Evolutionary conservation across 37 sponge, comb jelly and placozoan species (phyloP).

Genomic region (Corticium candelabrum): DNA sequence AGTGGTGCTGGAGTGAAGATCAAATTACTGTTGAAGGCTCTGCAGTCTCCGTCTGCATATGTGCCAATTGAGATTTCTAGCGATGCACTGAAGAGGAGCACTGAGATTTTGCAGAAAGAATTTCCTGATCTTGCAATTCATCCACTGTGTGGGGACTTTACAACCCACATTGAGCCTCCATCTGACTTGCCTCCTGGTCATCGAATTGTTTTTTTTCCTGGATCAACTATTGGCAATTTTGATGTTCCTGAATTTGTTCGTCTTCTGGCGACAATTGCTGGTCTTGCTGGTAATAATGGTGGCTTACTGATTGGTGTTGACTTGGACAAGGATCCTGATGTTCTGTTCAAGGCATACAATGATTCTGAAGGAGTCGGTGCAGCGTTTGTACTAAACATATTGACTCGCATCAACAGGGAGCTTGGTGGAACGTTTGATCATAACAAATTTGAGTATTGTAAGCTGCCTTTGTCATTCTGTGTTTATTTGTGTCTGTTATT

Average conservation of each 20-base stretch:
- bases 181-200: neutral
- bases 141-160: neutral
- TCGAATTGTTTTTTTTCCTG: slow-evolving; percentile 6
- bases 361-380: slow-evolving; percentile 7
- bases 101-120: neutral
- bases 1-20: slow-evolving; percentile 12
- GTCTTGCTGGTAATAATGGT: neutral
- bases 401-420: neutral
- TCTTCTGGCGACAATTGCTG: neutral
- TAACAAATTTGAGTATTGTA: neutral
- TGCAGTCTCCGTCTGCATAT: neutral
- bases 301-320: slow-evolving; percentile 16
- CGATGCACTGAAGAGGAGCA: neutral
- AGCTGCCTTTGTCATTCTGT: too few species aligned
- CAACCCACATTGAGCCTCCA: neutral
- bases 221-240: slow-evolving; percentile 9
- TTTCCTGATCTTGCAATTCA: neutral
- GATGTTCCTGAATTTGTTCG: neutral
- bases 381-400: neutral
- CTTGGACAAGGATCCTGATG: neutral
- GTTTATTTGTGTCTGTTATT: too few species aligned
- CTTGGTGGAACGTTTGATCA: slow-evolving; percentile 12
- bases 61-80: neutral
- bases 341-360: slow-evolving; percentile 3
- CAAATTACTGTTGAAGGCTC: slow-evolving; percentile 8